Evolutionary conservation across 2,888 invertebrate species (phyloP).

Genomic region (Venusia cambrica): DNA sequence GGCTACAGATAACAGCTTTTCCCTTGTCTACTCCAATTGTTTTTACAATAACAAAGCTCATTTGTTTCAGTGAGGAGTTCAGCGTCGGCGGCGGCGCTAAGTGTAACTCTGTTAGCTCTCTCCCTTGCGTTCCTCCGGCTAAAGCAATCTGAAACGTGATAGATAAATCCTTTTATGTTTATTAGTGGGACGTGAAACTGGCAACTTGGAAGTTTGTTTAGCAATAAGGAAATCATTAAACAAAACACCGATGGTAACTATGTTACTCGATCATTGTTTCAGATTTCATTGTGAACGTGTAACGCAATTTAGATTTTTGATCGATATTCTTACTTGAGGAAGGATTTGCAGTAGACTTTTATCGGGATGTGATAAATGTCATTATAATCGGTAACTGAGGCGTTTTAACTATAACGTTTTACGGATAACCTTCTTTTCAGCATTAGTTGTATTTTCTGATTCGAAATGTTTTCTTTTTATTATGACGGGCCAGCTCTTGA

Average conservation of each 20-base stretch:
- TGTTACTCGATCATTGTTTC: too few relatives aligned
- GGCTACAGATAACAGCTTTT: neutral
- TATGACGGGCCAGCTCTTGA: too few relatives aligned
- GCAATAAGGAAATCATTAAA: conserved; percentile 15
- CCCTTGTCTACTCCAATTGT: conserved; percentile 2
- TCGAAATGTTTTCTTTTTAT: too few relatives aligned
- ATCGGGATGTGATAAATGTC: too few relatives aligned
- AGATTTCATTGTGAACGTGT: too few relatives aligned
- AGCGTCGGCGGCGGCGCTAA: conserved; percentile 52
- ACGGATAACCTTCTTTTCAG: too few relatives aligned
- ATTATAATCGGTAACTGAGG: too few relatives aligned
- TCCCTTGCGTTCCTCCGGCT: conserved; percentile 55
- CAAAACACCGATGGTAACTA: conserved; percentile 1
- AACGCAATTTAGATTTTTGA: too few relatives aligned
- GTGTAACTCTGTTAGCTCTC: conserved; percentile 68
- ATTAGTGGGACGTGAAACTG: conserved; percentile 56
- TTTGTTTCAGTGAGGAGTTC: conserved; percentile 75
- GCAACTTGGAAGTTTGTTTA: conserved; percentile 31
- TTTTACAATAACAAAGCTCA: conserved; percentile 40
- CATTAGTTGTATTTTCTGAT: too few relatives aligned
- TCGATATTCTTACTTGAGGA: too few relatives aligned
- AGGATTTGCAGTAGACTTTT: too few relatives aligned
- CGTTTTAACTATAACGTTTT: too few relatives aligned
- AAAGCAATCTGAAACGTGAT: conserved; percentile 72
- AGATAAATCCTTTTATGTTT: conserved; percentile 63